Conservation (phyloP, 2,113 vertebrate genomes). For the Gymnogyps californianus region DNA sequence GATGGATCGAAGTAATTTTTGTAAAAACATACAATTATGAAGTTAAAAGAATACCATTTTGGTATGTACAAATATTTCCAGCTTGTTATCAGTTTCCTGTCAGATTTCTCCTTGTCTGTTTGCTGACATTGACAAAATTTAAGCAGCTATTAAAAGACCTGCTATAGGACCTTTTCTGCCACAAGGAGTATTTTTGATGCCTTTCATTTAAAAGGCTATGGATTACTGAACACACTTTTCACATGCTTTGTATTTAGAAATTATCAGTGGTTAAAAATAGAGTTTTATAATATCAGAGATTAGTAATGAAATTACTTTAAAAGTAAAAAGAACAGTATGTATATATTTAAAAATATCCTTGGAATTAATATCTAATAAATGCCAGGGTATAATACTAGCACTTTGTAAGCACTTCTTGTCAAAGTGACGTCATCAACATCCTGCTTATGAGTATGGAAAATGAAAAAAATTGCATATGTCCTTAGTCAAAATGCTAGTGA, state of each 20-base stretch:
- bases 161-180: constrained; percentile 59
- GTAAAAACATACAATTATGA: background rate
- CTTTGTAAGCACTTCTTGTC: constrained; percentile 73
- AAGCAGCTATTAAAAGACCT: constrained; percentile 47
- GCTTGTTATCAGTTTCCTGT: constrained; percentile 14
- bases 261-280: constrained; percentile 68
- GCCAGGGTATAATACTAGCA: constrained; percentile 72
- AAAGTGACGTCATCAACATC: constrained; percentile 24
- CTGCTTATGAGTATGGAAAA: constrained; percentile 42
- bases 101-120: constrained; percentile 30
- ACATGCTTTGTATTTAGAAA: constrained; percentile 71
- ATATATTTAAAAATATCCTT: constrained; percentile 70
- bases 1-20: constrained; percentile 11
- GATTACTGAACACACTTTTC: constrained; percentile 71
- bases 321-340: constrained; percentile 63
- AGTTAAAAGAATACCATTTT: constrained; percentile 22
- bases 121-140: constrained; percentile 4
- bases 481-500: constrained; percentile 43
- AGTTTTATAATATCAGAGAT: constrained; percentile 72
- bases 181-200: constrained; percentile 65
- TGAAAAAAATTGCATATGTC: background rate
- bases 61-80: constrained; percentile 53
- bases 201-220: constrained; percentile 71
- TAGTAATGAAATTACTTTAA: constrained; percentile 71
- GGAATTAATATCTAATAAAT: constrained; percentile 70